Conservation (phyloP, 2,888 invertebrate genomes). For the Drosophila kuntzei region DNA sequence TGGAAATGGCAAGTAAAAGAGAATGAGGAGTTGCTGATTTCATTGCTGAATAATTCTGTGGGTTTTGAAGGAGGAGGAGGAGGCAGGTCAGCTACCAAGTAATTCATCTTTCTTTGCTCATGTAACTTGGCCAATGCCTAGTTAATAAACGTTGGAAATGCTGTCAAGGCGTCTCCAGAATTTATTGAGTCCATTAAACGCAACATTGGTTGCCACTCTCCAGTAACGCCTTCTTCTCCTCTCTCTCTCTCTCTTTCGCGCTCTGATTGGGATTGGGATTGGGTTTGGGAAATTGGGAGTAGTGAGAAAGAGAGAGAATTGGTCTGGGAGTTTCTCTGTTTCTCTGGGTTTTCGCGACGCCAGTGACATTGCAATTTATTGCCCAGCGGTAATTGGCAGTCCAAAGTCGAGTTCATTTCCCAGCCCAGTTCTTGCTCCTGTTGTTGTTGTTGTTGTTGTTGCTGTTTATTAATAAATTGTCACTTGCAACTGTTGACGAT, state of each 20-base stretch:
- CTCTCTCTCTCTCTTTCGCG: conserved; percentile 12
- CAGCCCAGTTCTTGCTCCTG: conserved; percentile 1
- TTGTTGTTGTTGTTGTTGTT: too few relatives aligned
- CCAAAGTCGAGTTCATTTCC: conserved; percentile 32
- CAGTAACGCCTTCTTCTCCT: too few relatives aligned
- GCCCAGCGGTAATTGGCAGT: conserved; percentile 72
- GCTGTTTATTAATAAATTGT: conserved; percentile 80
- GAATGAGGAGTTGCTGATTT: neutral
- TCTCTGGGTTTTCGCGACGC: conserved; percentile 29
- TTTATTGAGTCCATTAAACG: conserved; percentile 77
- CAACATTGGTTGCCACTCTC: conserved; percentile 58
- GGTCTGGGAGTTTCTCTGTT: neutral
- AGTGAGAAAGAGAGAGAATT: neutral
- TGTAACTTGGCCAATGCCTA: conserved; percentile 8
- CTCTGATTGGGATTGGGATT: conserved; percentile 43
- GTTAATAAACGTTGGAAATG: conserved; percentile 24
- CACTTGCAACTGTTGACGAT: conserved; percentile 69
- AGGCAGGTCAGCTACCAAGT: conserved; percentile 12
- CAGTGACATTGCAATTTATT: conserved; percentile 76
- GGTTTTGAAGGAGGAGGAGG: too few relatives aligned
- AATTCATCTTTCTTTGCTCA: conserved; percentile 15
- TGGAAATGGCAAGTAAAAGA: neutral
- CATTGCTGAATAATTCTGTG: neutral
- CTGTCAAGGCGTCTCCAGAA: conserved; percentile 45
- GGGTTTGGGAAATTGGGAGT: conserved; percentile 25